Conservation (phyloP, 2,888 invertebrate species). For the Bhutanitis thaidina region DNA sequence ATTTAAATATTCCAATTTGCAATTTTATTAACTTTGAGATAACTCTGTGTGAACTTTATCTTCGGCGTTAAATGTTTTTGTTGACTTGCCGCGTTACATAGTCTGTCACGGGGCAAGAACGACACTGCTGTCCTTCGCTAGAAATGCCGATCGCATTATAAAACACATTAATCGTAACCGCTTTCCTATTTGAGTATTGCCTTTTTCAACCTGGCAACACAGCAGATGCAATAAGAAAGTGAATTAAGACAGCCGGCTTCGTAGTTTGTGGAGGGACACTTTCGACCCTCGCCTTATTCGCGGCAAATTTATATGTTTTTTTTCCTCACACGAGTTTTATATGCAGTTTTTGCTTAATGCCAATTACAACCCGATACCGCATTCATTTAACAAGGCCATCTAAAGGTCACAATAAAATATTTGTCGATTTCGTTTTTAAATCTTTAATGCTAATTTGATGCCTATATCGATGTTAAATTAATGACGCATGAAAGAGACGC, state of each 20-base stretch:
- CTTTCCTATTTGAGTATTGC: conserved; percentile 8
- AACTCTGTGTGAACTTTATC: no score
- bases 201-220: neutral
- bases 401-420: conserved; percentile 2
- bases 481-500: neutral
- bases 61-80: no score
- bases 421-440: neutral
- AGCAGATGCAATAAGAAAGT: conserved; percentile 12
- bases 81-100: neutral
- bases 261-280: neutral
- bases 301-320: conserved; percentile 1
- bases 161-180: conserved; percentile 4
- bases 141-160: conserved; percentile 1
- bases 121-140: neutral
- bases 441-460: neutral
- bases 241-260: conserved; percentile 1
- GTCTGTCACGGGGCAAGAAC: neutral
- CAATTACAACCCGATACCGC: neutral
- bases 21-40: no score
- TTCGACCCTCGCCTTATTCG: conserved; percentile 1
- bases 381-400: neutral
- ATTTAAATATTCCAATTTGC: no score
- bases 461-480: neutral
- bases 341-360: conserved; percentile 2
- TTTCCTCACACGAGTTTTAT: neutral